A percentile compares a stretch with the other conserved stretches of the same genome.
These are phyloP conservation scores for Zalophus californianus DNA, from an alignment of 2,797 vertebrate genomes.

Conservation along the genomic window DNA sequence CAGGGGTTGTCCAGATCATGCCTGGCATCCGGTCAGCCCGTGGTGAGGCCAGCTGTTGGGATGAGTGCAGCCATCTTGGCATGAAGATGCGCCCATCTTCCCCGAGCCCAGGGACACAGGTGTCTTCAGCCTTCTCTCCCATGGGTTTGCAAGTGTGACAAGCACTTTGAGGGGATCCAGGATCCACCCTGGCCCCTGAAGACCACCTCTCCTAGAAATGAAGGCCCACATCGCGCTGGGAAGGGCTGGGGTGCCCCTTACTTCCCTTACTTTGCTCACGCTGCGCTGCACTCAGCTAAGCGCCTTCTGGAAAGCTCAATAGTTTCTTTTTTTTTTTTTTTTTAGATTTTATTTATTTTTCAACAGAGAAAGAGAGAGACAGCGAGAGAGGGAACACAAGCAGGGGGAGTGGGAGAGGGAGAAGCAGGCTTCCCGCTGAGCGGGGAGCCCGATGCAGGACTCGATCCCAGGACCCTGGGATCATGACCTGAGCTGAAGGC, in stretches of 20 bases:
- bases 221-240: rapidly evolving
- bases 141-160: not conserved
- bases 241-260: rapidly evolving
- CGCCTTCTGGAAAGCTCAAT: not conserved
- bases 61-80: rapidly evolving
- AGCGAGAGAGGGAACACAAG: too few relatives aligned
- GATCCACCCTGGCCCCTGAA: too few relatives aligned
- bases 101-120: not conserved
- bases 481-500: too few relatives aligned
- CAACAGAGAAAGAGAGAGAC: too few relatives aligned
- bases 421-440: too few relatives aligned
- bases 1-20: rapidly evolving
- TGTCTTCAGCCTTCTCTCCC: not conserved
- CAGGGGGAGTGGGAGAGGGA: too few relatives aligned
- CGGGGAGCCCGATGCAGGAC: too few relatives aligned
- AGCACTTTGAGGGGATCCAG: not conserved
- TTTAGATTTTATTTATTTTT: too few relatives aligned
- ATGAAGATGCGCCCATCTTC: rapidly evolving
- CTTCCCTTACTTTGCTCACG: rapidly evolving
- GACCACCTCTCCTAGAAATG: not conserved
- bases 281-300: rapidly evolving
- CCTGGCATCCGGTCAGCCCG: too few relatives aligned
- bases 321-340: not conserved
- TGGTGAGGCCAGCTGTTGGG: rapidly evolving
- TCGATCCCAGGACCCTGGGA: too few relatives aligned